Evolutionary conservation across 2,113 vertebrate genomes (phyloP), one percentile per base, ranked within the genome.

Genomic region (Xiphophorus couchianus): DNA sequence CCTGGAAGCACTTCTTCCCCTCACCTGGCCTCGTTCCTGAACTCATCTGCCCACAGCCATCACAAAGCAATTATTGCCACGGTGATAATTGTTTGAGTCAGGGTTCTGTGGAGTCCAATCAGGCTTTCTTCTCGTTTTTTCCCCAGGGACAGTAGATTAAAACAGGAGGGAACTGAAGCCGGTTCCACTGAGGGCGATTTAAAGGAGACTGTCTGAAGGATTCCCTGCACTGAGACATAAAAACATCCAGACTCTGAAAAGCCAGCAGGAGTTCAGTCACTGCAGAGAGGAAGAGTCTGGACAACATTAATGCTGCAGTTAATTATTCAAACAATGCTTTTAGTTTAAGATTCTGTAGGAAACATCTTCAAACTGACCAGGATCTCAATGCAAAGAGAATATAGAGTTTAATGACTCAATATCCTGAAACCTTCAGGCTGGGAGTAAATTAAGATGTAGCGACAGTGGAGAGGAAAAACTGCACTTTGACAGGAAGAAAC

Each of bases 31-130:
- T 25, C 14, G 64, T 27, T 66, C 33, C 35, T 39, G 64, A 37
- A 22, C 64, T 39, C 39, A 66, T 66, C 64, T 66, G 35, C 64
- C 25, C 5, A 31, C 29, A 30, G 62, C 62, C 14, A 19, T 66
- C 33, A 25, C 31, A 27, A 25, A 37, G 35, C 33, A 39, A 66
- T 66, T 39, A 37, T 27, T 33, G 6, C 12, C 19, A 14, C 33
- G 27, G 64, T 22, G n/a, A 33, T 66, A 66, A 66, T 66, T 66
- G 37, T n/a, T 15, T 25, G n/a, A 31, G 64, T 66, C 64, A 15
- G 64, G 64, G 33, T 63, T 58, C 62, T 31, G 28, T 30, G 28
- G 28, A 27, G 22, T n/a, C 37, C 63, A 37, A n/a, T 65, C 31
- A 27, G 35, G 31, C 4, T 37, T 27, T 39, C 6, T 66, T 7